Evolutionary conservation across 2,888 invertebrate species (phyloP), one percentile per base, ranked within the genome.

Genomic region (Hemistola chrysoprasaria): DNA sequence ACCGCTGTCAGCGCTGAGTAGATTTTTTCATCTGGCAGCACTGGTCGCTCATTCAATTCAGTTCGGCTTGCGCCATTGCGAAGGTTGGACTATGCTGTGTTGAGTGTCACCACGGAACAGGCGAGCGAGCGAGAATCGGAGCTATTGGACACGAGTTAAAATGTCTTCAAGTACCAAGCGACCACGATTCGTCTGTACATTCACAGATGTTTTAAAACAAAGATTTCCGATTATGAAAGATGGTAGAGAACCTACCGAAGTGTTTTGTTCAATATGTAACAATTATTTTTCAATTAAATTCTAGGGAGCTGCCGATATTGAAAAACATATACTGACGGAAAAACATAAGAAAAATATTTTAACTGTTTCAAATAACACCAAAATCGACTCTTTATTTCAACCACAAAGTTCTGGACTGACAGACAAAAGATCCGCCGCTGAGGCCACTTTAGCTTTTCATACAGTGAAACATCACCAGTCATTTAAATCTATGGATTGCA

Each of bases 21-120:
- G 40, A 40, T 20, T 40, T 34, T 40, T 21, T 34, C 34, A 34
- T 40, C 34, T 34, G 29, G 40, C 34, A 34, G 29, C 29, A 40
- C 24, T 41, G 38, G n/a, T n/a, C n/a, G n/a, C n/a, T n/a, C n/a
- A n/a, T n/a, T n/a, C n/a, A n/a, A n/a, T n/a, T n/a, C n/a, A n/a
- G n/a, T n/a, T n/a, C n/a, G n/a, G n/a, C n/a, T n/a, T n/a, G n/a
- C n/a, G n/a, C n/a, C n/a, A n/a, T n/a, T n/a, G n/a, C n/a, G n/a
- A n/a, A n/a, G n/a, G n/a, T n/a, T n/a, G n/a, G n/a, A n/a, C n/a
- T n/a, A n/a, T n/a, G n/a, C n/a, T n/a, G n/a, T n/a, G n/a, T n/a
- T n/a, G n/a, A n/a, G n/a, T n/a, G n/a, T n/a, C n/a, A n/a, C n/a
- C n/a, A n/a, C n/a, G n/a, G n/a, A n/a, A n/a, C n/a, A n/a, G n/a